Conservation (phyloP, 1,140 invertebrate species). For the Trinorchestia longiramus region DNA sequence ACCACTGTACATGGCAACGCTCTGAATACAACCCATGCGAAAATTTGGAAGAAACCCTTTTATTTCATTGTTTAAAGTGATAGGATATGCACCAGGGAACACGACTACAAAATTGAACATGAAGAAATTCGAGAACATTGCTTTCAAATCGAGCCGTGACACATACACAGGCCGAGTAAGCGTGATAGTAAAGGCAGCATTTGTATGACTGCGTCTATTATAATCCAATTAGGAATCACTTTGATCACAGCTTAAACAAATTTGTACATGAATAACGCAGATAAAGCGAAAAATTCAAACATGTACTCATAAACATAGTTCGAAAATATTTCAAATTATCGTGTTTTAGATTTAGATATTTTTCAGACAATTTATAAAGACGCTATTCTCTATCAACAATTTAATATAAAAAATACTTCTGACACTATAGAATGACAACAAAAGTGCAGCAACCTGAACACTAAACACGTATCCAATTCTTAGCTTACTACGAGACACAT, state of each 20-base stretch:
- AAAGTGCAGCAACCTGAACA: neutral
- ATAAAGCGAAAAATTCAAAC: neutral
- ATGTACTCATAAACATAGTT: neutral
- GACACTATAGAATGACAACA: neutral
- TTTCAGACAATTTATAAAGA: neutral
- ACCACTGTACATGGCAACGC: neutral
- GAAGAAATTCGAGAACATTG: too few species aligned
- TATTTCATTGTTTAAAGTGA: neutral
- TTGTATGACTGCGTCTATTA: too few species aligned
- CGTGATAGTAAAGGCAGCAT: neutral
- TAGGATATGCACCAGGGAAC: neutral
- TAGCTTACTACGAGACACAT: too few species aligned
- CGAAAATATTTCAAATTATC: neutral
- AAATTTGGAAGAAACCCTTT: neutral
- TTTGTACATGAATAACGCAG: neutral
- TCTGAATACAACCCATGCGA: neutral
- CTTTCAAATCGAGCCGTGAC: too few species aligned
- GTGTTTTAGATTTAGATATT: too few species aligned
- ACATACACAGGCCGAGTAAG: too few species aligned
- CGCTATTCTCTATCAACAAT: neutral
- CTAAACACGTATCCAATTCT: too few species aligned
- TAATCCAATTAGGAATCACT: too few species aligned
- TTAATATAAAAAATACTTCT: neutral
- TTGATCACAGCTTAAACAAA: neutral
- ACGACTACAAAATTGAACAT: neutral